Conservation (phyloP, 2,113 vertebrate genomes). For the Passerina amoena region DNA sequence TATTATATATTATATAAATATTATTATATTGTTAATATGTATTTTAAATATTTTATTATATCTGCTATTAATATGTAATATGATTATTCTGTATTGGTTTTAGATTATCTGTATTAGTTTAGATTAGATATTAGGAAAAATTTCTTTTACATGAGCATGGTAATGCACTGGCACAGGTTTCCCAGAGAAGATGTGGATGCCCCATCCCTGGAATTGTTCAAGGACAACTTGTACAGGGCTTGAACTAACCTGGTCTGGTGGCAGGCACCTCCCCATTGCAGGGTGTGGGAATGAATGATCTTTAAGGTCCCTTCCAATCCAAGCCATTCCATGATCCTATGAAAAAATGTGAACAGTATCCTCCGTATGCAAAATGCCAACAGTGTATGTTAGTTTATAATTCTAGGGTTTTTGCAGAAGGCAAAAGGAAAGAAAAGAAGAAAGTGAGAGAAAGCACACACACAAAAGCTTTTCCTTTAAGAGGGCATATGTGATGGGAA, state of each 20-base stretch:
- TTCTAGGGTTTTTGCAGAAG: background rate
- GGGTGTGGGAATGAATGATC: background rate
- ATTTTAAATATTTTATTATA: background rate
- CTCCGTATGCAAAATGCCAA: background rate
- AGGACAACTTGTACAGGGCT: background rate
- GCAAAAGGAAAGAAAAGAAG: background rate
- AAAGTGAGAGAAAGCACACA: background rate
- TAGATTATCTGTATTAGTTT: background rate
- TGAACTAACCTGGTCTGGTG: background rate
- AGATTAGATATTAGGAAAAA: background rate
- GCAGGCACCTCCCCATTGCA: background rate
- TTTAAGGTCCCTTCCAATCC: background rate
- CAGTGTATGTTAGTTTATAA: background rate
- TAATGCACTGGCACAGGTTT: background rate
- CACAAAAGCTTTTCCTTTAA: background rate
- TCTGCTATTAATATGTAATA: no score
- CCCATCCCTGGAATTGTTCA: background rate
- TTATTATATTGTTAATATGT: background rate
- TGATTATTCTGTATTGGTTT: background rate
- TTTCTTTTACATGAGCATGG: accelerated
- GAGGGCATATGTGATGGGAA: background rate
- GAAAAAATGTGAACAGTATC: background rate
- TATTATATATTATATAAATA: no score
- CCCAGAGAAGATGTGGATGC: background rate
- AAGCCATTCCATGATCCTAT: background rate